Conservation (phyloP, 2,888 invertebrate genomes). For the Chloroclysta siterata region DNA sequence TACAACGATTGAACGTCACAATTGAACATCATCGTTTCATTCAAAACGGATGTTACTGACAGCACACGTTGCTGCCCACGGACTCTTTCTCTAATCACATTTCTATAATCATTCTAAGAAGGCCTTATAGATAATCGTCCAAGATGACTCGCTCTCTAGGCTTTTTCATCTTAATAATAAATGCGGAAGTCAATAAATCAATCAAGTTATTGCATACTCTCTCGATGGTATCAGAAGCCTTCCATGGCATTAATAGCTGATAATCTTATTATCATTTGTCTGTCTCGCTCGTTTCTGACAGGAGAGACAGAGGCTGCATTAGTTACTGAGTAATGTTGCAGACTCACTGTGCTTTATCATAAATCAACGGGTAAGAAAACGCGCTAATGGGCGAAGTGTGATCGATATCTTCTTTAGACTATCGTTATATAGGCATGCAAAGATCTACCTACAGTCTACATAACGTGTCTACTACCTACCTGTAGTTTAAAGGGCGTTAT, state of each 20-base stretch:
- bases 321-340: constrained; percentile 39
- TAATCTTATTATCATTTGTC: constrained; percentile 26
- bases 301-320: constrained; percentile 32
- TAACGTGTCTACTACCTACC: too few relatives aligned
- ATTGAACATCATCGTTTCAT: too few relatives aligned
- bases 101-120: too few relatives aligned
- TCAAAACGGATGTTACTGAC: too few relatives aligned
- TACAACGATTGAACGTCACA: too few relatives aligned
- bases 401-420: constrained; percentile 39
- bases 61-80: too few relatives aligned
- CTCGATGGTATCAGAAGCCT: constrained; percentile 28
- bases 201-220: constrained; percentile 26
- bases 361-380: constrained; percentile 42
- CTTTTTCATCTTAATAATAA: constrained; percentile 20
- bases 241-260: constrained; percentile 28
- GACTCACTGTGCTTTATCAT: constrained; percentile 27
- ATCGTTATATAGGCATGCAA: background rate
- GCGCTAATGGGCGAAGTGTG: constrained; percentile 42
- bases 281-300: constrained; percentile 26
- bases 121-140: background rate
- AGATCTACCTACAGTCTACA: too few relatives aligned
- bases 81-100: too few relatives aligned
- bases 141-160: constrained; percentile 12
- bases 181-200: constrained; percentile 31
- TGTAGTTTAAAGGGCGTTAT: too few relatives aligned